Percentiles rank a stretch among this genome's conserved stretches.
Conservation (phyloP, 1,140 invertebrate genomes). For the Episyrphus balteatus region DNA sequence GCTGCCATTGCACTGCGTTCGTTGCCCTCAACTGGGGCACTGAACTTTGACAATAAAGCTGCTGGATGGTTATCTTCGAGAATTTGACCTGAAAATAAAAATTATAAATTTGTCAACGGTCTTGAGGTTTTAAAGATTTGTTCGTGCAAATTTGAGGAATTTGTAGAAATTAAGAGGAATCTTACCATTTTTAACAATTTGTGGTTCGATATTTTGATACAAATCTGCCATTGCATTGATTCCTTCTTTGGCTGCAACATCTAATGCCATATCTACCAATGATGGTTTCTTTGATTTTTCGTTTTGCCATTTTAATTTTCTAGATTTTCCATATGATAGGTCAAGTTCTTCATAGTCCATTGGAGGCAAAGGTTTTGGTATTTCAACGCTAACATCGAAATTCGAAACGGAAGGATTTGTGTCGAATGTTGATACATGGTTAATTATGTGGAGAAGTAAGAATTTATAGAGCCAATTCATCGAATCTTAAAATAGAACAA, state of each 20-base stretch:
- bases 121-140: no score
- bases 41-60: constrained; percentile 28
- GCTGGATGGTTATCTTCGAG: constrained; percentile 33
- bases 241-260: constrained; percentile 29
- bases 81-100: constrained; percentile 23
- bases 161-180: no score
- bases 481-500: no score
- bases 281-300: constrained; percentile 17
- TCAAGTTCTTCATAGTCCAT: no score
- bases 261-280: constrained; percentile 30
- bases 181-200: constrained; percentile 33
- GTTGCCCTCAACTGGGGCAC: constrained; percentile 23
- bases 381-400: no score
- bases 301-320: background rate
- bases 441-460: no score
- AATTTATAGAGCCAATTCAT: no score
- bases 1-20: constrained; percentile 28
- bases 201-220: constrained; percentile 28
- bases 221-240: constrained; percentile 31
- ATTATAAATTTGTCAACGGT: no score
- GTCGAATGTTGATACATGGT: no score
- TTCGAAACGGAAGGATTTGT: no score
- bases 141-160: no score
- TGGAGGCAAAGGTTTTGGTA: no score
- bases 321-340: background rate